These are phyloP conservation scores for Phymanthus crucifer DNA, from an alignment of 92 coral and sea anemone genomes.

Conservation along the genomic window DNA sequence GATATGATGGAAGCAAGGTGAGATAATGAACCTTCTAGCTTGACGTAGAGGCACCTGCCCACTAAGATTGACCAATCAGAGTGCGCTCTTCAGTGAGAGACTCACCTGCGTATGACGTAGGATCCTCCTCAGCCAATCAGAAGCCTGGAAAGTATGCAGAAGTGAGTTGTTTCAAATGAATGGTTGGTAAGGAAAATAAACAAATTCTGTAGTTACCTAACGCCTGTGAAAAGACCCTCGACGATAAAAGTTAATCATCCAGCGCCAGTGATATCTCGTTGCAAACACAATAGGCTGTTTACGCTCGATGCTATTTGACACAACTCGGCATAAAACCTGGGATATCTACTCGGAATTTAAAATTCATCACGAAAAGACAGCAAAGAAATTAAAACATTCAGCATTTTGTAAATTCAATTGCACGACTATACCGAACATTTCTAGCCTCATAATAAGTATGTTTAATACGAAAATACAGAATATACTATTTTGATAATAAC, in stretches of 20 bases:
- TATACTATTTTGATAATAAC: no score
- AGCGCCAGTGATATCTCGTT: background rate
- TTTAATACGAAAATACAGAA: no score
- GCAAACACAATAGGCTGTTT: no score
- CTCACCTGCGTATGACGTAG: conserved; percentile 1
- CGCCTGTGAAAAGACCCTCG: background rate
- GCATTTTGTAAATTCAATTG: no score
- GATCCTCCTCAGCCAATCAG: background rate
- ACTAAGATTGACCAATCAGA: conserved; percentile 14
- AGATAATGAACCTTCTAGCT: conserved; percentile 23
- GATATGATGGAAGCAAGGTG: background rate
- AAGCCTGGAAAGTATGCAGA: background rate
- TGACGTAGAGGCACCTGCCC: conserved; percentile 20
- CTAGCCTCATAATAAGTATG: no score
- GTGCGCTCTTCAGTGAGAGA: background rate
- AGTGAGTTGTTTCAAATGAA: background rate
- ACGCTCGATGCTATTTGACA: no score
- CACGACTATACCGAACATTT: no score
- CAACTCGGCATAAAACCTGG: no score
- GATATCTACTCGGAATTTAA: no score
- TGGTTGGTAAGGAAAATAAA: conserved; percentile 2
- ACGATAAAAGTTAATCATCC: background rate
- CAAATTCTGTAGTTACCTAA: background rate
- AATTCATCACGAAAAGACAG: no score
- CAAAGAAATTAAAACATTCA: no score